Base-by-base conservation (phyloP, 2,797 vertebrate species). In the Sebastes elongatus region DNA sequence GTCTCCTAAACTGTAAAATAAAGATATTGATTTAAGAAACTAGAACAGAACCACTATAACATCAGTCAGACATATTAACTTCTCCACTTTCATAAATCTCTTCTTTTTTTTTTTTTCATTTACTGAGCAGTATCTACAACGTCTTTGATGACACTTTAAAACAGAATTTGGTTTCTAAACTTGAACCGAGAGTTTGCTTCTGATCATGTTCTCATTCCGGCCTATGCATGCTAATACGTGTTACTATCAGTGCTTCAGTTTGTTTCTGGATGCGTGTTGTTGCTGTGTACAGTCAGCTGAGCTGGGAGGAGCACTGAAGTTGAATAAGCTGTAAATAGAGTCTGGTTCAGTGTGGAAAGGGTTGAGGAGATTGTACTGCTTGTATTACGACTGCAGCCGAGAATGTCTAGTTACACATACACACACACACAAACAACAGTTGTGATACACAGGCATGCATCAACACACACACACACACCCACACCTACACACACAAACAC, bases 221-320 rank as follows among this genome's bases (percentile, higher is more conserved):
- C 88, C 88, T 90, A 80, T 94, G 95, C 94, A 94, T 94, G 94
- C 88, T 82, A 90, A 53, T n/a, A 75, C 63, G 71, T 90, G 85
- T 89, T 88, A 18, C 83, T 65, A 72, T 84, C 66, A 86, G 85
- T 92, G 75, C 66, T 91, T 87, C 80, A 57, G 42, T 86, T 88
- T 93, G 78, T 56, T 84, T 82, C 80, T 78, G 81, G 74, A 88
- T 80, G 83, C 62, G 67, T 88, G 78, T 86, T 80, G 88, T 93
- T 82, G 74, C 80, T 28, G 57, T 83, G 78, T 76, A 73, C 73
- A 80, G 81, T 83, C 61, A 83, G 32, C 65, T 52, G 76, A 92
- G 63, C 81, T 85, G 46, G 74, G 70, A 76, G 77, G 71, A 83
- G 78, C 78, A 81, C 72, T 76, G 62, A 28, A 28, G 20, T 35